phyloP scores from a whole-genome alignment of 2,797 vertebrate species.

The Enteromius trimaculatus region DNA sequence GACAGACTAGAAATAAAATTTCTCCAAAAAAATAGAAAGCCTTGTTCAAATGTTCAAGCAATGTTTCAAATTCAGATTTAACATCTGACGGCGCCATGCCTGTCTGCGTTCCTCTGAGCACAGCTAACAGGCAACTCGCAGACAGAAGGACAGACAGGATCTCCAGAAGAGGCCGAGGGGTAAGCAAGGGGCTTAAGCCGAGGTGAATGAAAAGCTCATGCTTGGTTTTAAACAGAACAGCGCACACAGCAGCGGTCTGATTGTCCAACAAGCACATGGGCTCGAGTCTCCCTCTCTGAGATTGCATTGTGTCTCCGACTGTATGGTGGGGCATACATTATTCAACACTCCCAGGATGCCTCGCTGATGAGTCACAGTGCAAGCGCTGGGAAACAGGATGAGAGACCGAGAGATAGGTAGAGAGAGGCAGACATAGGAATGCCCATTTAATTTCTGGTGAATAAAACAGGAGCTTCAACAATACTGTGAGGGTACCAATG shows the following conservation, averaged over 20 bases:
- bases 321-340: constrained; percentile 57
- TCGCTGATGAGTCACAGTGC: constrained; percentile 53
- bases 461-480: constrained; percentile 52
- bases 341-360: constrained; percentile 57
- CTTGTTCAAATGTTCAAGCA: constrained; percentile 13
- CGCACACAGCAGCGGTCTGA: constrained; percentile 38
- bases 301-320: constrained; percentile 56
- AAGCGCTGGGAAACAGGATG: constrained; percentile 19
- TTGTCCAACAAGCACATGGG: constrained; percentile 49
- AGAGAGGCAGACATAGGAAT: constrained; percentile 32
- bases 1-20: constrained; percentile 9
- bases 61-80: constrained; percentile 5
- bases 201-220: constrained; percentile 40
- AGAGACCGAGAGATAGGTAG: constrained; percentile 16
- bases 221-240: constrained; percentile 52
- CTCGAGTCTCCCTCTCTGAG: constrained; percentile 31
- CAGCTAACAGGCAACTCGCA: constrained; percentile 4
- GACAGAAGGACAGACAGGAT: neutral
- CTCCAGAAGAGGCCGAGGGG: neutral
- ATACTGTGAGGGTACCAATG: constrained; percentile 44
- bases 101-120: neutral
- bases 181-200: neutral
- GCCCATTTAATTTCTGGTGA: constrained; percentile 55
- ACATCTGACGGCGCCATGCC: neutral
- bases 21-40: neutral